Conservation (phyloP, 1,140 invertebrate species). For the Brachionus rotundiformis region DNA sequence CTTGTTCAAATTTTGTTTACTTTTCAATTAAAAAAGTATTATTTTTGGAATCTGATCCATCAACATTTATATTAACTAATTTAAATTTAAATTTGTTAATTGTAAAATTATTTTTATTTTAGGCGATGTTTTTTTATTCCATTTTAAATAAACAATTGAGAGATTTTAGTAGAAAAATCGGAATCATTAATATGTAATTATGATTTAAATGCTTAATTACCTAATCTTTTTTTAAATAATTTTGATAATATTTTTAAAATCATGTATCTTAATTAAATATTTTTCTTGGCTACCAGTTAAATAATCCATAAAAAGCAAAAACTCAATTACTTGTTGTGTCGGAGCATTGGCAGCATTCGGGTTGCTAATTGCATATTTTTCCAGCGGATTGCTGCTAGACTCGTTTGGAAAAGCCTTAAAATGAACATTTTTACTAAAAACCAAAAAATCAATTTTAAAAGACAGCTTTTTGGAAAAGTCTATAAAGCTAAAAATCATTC, state of each 20-base stretch:
- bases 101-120: background rate
- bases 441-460: background rate
- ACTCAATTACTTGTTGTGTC: constrained; percentile 46
- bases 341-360: constrained; percentile 13
- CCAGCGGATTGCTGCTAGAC: background rate
- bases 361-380: constrained; percentile 32
- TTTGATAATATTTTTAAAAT: too few relatives aligned
- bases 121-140: background rate
- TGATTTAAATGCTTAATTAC: too few relatives aligned
- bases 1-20: background rate
- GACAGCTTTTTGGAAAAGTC: background rate
- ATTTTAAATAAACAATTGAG: background rate
- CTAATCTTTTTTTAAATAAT: too few relatives aligned
- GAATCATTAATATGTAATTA: background rate
- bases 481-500: background rate
- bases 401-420: constrained; percentile 36
- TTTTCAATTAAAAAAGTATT: background rate
- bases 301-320: too few relatives aligned
- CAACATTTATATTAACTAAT: background rate
- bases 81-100: background rate
- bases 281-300: background rate
- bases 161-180: background rate
- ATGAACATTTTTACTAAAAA: background rate
- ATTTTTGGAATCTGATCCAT: background rate
- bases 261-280: background rate